Evolutionary conservation across 37 sponge, comb jelly and placozoan species (phyloP), one percentile per base, ranked within the genome.

Genomic region (Aphrocallistes beatrix): DNA sequence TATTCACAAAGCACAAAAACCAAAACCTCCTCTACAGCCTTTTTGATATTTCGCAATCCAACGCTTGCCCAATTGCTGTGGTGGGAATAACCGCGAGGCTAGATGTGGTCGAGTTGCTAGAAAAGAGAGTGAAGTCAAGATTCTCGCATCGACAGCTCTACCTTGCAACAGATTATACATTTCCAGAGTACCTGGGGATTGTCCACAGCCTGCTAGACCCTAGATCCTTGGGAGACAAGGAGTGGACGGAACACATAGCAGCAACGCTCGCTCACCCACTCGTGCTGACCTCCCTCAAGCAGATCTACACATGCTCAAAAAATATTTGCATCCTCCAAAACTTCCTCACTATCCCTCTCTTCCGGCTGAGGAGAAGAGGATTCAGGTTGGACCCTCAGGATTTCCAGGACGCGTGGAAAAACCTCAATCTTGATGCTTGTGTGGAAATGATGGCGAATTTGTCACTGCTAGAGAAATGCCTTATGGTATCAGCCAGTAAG

Each of bases 21-120:
- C 98, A 97, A 51, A 91, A 89, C 1, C 90, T 97, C 0, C 89
- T 97, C 85, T 97, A 95, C 85, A 94, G 93, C 84, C 84, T 96
- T 48, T 92, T 96, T 85, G 96, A 96, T 69, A 37, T 90, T 10
- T 85, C 92, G 16, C 94, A 92, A 82, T 85, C 87, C 38, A 39
- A 85, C 60, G 37, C 69, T 49, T 88, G 83, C 34, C 95, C 98
- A 1, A 42, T 97, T 17, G 91, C 92, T 0, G 91, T 97, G 0
- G 86, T 97, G 39, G 98, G 98, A 0, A 39, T 94, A 10, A 90
- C 98, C 9, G 85, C 91, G 16, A 37, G 82, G 48, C 85, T 85
- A 92, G 95, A 97, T 90, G 92, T 91, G 0, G 85, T 92, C 47
- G 95, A 94, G 84, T 82, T 93, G 10, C 82, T 97, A 38, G 98